A percentile compares a stretch with the other conserved stretches of the same genome.
phyloP scores from a whole-genome alignment of 2,888 invertebrate genomes.

The Rotaria sp. region DNA sequence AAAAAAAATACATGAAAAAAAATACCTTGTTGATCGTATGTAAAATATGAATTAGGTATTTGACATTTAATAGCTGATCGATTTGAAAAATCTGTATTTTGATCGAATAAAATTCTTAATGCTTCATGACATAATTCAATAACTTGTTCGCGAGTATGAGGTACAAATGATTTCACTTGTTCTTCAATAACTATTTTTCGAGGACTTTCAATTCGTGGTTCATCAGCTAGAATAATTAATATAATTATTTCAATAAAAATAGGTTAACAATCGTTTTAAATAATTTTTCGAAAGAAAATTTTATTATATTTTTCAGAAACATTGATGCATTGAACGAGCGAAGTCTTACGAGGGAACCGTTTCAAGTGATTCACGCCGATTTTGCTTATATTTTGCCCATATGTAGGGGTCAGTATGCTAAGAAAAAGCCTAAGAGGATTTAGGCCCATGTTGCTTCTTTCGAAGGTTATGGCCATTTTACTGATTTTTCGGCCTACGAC shows the following conservation, averaged over 20 bases:
- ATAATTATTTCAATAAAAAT: neutral
- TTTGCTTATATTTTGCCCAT: too few species aligned
- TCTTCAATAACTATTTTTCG: constrained; percentile 20
- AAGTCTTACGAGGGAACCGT: too few species aligned
- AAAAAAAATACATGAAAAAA: neutral
- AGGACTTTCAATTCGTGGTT: constrained; percentile 19
- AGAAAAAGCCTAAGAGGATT: too few species aligned
- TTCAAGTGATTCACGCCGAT: too few species aligned
- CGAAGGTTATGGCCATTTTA: too few species aligned
- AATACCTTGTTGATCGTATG: neutral
- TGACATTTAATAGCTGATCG: neutral
- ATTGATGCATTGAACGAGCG: too few species aligned
- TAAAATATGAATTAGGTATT: neutral
- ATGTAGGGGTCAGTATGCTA: too few species aligned
- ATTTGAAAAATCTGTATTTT: constrained; percentile 6
- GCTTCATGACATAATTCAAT: neutral
- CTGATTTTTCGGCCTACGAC: too few species aligned
- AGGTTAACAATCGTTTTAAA: too few species aligned
- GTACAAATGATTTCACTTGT: neutral
- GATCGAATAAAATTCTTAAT: neutral
- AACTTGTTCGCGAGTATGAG: constrained; percentile 12
- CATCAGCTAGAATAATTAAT: neutral
- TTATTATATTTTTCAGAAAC: too few species aligned
- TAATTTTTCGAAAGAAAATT: too few species aligned
- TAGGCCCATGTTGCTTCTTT: too few species aligned